A percentile compares a stretch with the other conserved stretches of the same genome.
phyloP scores from a whole-genome alignment of 2,888 invertebrate genomes.

The Campoplex nolae region DNA sequence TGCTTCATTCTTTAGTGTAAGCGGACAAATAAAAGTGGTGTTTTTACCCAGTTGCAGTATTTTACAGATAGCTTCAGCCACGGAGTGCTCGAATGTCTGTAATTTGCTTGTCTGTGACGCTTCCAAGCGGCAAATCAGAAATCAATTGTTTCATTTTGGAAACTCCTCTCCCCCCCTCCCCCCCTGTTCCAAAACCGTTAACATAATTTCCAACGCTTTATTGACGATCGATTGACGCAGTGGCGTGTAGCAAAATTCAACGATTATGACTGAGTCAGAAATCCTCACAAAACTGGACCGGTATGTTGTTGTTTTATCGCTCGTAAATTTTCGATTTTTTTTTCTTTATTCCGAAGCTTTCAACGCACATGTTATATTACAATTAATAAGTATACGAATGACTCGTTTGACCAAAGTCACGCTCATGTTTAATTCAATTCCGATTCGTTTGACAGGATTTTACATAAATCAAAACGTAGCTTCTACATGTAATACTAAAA shows the following conservation, averaged over 20 bases:
- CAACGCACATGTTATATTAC: not conserved
- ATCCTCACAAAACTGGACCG: not conserved
- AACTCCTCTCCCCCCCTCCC: not conserved
- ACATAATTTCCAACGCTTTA: constrained; percentile 15
- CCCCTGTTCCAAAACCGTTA: not conserved
- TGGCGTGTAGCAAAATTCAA: constrained; percentile 5
- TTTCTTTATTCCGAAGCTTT: not conserved
- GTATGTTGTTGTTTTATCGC: constrained; percentile 3
- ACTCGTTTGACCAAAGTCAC: not conserved
- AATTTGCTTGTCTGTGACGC: not conserved
- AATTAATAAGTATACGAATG: not conserved
- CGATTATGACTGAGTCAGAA: not conserved
- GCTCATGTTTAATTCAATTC: not conserved
- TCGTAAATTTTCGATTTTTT: not conserved
- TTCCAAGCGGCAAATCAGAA: constrained; percentile 16
- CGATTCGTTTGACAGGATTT: not conserved
- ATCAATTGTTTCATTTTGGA: constrained; percentile 15
- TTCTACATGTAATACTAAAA: not conserved
- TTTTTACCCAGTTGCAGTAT: not conserved
- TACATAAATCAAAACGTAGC: not conserved
- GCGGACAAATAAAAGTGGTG: not conserved
- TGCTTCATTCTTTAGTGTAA: not conserved
- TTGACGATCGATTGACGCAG: constrained; percentile 19
- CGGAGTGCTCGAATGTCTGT: not conserved
- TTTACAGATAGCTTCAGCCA: not conserved